phyloP scores from a whole-genome alignment of 2,113 vertebrate genomes.

The Urocolius indicus region DNA sequence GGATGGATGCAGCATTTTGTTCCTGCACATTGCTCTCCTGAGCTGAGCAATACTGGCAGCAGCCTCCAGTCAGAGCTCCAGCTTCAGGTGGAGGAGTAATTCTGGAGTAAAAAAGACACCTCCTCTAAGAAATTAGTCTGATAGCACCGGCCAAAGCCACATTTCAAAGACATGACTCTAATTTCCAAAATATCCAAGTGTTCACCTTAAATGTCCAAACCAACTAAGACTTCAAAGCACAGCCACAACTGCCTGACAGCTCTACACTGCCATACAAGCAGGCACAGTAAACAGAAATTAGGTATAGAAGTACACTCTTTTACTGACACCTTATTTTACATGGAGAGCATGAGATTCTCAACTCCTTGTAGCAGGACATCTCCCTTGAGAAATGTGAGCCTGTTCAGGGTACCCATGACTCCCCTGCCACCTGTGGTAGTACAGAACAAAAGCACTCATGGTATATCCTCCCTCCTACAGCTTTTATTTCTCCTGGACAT shows the following conservation, averaged over 20 bases:
- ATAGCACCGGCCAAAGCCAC: neutral
- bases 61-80: neutral
- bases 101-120: neutral
- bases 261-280: neutral
- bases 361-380: neutral
- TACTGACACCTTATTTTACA: neutral
- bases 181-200: neutral
- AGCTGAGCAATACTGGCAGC: neutral
- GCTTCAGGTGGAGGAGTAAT: neutral
- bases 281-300: neutral
- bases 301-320: neutral
- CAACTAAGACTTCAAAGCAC: neutral
- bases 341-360: rapidly evolving
- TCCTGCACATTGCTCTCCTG: neutral
- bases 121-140: neutral
- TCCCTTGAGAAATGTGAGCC: rapidly evolving
- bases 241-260: too few relatives aligned
- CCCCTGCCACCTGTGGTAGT: neutral
- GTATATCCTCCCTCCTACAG: neutral
- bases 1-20: neutral
- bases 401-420: rapidly evolving
- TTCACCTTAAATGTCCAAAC: neutral
- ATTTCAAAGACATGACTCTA: neutral
- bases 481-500: neutral
- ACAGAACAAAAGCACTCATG: neutral